Base-by-base conservation (phyloP, 2,888 invertebrate genomes). In the Chorisops tibialis region DNA sequence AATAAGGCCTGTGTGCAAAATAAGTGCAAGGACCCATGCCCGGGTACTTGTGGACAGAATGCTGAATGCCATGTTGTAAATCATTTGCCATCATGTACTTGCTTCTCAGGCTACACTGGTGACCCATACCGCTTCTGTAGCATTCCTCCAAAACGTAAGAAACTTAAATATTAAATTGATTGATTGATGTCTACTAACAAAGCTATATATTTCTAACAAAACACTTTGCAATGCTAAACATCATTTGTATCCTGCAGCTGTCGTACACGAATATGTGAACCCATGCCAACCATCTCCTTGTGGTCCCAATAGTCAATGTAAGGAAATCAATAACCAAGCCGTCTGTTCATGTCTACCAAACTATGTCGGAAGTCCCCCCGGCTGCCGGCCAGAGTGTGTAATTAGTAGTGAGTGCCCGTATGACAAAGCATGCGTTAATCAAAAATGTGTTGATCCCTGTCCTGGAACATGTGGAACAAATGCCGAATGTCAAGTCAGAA, bases 371-470 rank as follows among this genome's bases (percentile, higher is more conserved):
- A 77, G 83, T 51, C 86, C 88, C 50, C 89, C 90, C 4, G 83
- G 86, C 66, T 91, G 91, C 71, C 82, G 86, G 67, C 90, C 90
- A 11, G 91, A 91, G 77, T 92, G 92, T 74, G 82, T 87, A 48
- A 82, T 83, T 63, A 88, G 91, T 67, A 80, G 81, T 61, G 86
- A 87, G 73, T 87, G 88, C 73, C 67, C 82, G 1, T 79, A 79
- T 66, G 80, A 85, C 65, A 77, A 83, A 66, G 86, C 86, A n/a
- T 87, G 87, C 69, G 81, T 83, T 30, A 83, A 84, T 72, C 82
- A 83, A 52, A 86, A 85, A 73, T 88, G 88, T 70, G 75, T 77
- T 68, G 85, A 86, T 70, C 86, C 87, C n/a, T 93, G 93, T 70
- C 79, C 80, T 0, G 87, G 87, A 62, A 81, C 87, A 1, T 94